Percentiles rank a stretch among this genome's conserved stretches.
Conservation (phyloP, 2,797 vertebrate genomes). For the Coranthus polyacanthus region DNA sequence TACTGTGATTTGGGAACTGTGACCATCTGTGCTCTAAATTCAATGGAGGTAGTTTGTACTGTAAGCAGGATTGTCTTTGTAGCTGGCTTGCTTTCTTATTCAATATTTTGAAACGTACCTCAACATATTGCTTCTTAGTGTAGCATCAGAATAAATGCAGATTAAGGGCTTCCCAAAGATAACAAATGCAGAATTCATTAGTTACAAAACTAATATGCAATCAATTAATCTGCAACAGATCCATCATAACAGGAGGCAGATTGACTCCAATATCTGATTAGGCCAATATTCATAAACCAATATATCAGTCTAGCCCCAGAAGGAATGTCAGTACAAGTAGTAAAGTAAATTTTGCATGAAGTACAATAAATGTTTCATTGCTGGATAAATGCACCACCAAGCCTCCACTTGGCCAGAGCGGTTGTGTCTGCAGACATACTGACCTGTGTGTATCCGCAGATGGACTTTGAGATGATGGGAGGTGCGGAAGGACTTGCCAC, state of each 20-base stretch:
- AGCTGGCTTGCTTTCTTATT: background rate
- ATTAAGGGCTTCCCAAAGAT: conserved; percentile 2
- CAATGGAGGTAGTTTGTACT: conserved; percentile 13
- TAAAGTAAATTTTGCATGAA: conserved; percentile 67
- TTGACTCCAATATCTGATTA: conserved; percentile 55
- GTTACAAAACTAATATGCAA: conserved; percentile 43
- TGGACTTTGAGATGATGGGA: conserved; percentile 99
- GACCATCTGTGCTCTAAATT: conserved; percentile 34
- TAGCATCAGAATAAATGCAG: conserved; percentile 13
- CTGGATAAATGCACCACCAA: background rate
- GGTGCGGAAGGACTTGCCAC: conserved; percentile 98
- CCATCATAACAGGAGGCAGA: conserved; percentile 49
- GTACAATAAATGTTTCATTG: conserved; percentile 68
- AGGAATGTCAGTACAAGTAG: conserved; percentile 65
- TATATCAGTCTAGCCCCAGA: conserved; percentile 69
- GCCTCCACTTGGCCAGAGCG: background rate
- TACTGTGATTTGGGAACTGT: conserved; percentile 39
- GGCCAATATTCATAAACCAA: conserved; percentile 63
- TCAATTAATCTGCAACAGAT: conserved; percentile 54
- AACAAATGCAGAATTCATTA: conserved; percentile 32
- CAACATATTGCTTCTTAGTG: background rate
- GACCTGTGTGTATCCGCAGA: conserved; percentile 99
- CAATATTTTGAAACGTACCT: background rate
- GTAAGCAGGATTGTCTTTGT: background rate
- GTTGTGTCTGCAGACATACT: conserved; percentile 63